These are phyloP conservation scores for Cryptotis parvus DNA, from an alignment of 2,113 vertebrate species.

Conservation along the genomic window DNA sequence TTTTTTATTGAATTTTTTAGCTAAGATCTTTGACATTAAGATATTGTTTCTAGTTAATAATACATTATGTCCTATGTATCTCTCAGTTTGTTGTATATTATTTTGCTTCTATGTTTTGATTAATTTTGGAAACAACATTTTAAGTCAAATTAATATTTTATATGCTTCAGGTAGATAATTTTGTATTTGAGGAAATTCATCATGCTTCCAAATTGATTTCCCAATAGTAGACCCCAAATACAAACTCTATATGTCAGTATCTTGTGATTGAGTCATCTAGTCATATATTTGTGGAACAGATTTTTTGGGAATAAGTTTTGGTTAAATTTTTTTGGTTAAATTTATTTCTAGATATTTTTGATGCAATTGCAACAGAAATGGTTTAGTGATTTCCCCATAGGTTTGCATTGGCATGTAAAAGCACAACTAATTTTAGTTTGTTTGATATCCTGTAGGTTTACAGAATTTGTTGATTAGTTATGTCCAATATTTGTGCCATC, in stretches of 20 bases:
- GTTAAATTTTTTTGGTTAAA: neutral
- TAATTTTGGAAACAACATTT: conserved; percentile 32
- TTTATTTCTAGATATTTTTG: neutral
- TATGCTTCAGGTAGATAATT: neutral
- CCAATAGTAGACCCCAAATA: conserved; percentile 13
- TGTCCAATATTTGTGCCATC: neutral
- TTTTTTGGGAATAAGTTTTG: neutral
- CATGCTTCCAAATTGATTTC: neutral
- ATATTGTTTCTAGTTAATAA: neutral
- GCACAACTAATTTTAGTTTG: neutral
- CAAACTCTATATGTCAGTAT: neutral
- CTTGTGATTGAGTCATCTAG: neutral
- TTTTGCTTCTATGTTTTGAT: neutral
- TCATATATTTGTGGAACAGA: neutral
- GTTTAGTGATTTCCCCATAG: neutral
- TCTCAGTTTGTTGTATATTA: neutral
- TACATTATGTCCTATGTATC: conserved; percentile 24
- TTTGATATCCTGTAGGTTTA: neutral
- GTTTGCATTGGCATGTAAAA: neutral
- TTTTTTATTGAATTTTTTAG: conserved; percentile 52
- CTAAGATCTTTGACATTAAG: neutral
- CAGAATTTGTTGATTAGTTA: neutral
- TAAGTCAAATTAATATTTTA: neutral
- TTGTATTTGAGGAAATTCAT: neutral
- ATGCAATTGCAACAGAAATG: neutral